These are phyloP conservation scores for Cygnus olor DNA, from an alignment of 2,797 vertebrate genomes.

Conservation along the genomic window DNA sequence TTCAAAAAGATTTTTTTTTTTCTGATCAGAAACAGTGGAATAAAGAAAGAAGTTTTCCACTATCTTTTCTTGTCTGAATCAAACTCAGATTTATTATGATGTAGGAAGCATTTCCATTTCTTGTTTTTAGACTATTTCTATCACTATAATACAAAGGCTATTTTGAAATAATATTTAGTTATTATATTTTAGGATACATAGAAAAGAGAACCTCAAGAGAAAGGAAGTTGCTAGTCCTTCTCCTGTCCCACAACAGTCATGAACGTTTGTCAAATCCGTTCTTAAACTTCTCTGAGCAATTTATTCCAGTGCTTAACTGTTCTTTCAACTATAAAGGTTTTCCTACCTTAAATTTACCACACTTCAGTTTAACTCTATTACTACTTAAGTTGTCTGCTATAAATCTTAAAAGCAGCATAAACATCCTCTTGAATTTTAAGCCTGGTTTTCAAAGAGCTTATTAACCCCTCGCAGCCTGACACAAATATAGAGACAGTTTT, in stretches of 20 bases:
- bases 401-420: slow-evolving; percentile 4
- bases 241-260: background rate
- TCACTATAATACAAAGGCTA: background rate
- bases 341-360: background rate
- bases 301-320: background rate
- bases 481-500: background rate
- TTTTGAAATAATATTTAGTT: background rate
- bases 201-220: background rate
- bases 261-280: background rate
- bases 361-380: background rate
- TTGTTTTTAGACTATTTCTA: background rate
- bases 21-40: background rate
- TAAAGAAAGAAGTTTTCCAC: background rate
- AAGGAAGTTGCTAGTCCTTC: background rate
- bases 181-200: background rate
- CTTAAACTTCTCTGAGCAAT: background rate
- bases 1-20: background rate
- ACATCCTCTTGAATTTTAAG: background rate
- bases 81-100: background rate
- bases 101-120: background rate
- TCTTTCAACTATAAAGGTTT: background rate
- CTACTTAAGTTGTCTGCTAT: background rate
- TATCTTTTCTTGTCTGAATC: background rate
- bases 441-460: background rate
- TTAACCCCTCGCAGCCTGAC: background rate